phyloP scores from a whole-genome alignment of 2,888 invertebrate species.

The Agrilus cyanescens region DNA sequence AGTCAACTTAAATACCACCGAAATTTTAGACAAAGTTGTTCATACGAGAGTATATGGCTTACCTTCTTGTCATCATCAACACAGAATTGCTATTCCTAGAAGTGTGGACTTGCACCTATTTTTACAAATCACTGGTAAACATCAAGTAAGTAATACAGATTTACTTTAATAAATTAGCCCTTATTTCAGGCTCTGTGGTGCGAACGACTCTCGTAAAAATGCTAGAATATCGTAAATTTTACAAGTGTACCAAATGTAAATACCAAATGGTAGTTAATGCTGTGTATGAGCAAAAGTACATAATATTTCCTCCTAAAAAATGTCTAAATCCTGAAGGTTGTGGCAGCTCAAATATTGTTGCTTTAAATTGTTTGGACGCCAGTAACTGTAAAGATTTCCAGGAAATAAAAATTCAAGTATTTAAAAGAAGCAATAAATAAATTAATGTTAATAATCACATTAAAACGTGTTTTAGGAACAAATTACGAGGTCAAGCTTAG shows the following conservation, averaged over 20 bases:
- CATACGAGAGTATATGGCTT: conserved; percentile 55
- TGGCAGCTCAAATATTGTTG: conserved; percentile 41
- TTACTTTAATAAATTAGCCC: background rate
- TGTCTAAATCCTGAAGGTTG: conserved; percentile 49
- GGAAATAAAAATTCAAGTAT: conserved; percentile 71
- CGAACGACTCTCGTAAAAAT: conserved; percentile 63
- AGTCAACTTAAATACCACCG: no score
- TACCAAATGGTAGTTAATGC: conserved; percentile 52
- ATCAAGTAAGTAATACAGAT: background rate
- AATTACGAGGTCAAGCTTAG: conserved; percentile 56
- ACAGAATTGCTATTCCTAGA: conserved; percentile 53
- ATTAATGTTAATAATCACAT: conserved; percentile 2
- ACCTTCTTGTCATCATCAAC: conserved; percentile 57
- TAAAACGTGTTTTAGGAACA: conserved; percentile 49
- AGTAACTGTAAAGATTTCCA: conserved; percentile 70
- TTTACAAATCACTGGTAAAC: conserved; percentile 54
- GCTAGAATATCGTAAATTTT: conserved; percentile 62
- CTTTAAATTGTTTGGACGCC: conserved; percentile 43
- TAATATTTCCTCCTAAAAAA: conserved; percentile 36
- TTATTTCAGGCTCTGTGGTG: conserved; percentile 58
- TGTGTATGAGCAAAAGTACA: conserved; percentile 44
- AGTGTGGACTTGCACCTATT: conserved; percentile 61
- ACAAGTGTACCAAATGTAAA: conserved; percentile 68
- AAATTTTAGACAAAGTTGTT: conserved; percentile 21
- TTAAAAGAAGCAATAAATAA: conserved; percentile 1